Base-by-base conservation (phyloP, 2,888 invertebrate species). In the Bugula neritina region DNA sequence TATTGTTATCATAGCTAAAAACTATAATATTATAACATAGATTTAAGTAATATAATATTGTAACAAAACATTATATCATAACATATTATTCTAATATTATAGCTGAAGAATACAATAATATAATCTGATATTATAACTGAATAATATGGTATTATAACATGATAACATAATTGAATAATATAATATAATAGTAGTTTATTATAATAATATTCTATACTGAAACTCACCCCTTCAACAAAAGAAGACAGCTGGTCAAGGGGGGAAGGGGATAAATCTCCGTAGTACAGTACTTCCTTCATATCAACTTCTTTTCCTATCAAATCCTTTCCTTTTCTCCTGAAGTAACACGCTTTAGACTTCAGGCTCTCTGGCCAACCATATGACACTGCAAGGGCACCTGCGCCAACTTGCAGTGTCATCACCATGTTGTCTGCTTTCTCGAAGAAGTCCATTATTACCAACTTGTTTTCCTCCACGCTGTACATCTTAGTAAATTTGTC, bases 161-260 rank as follows among this genome's bases (percentile, higher is more conserved):
- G n/a, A n/a, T n/a, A n/a, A n/a, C n/a, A n/a, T n/a, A n/a, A n/a
- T n/a, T n/a, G n/a, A n/a, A n/a, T n/a, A n/a, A n/a, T n/a, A n/a
- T n/a, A n/a, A n/a, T n/a, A n/a, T n/a, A n/a, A n/a, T n/a, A n/a
- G n/a, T n/a, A n/a, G n/a, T n/a, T n/a, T n/a, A n/a, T n/a, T n/a
- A n/a, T n/a, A n/a, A n/a, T n/a, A n/a, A n/a, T n/a, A n/a, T n/a
- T n/a, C n/a, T n/a, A n/a, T n/a, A n/a, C n/a, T n/a, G n/a, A n/a
- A n/a, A 76, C 79, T 79, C 82, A 89, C 92, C 86, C 95, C 94
- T 81, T 96, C 95, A 13, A 96, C 92, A 78, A 94, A 86, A 0
- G 92, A 89, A 5, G 94, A 94, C 73, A 96, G 84, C 83, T 96
- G 93, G 81, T 96, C 96, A 74, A 96, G 91, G 23, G 95, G 90